Evolutionary conservation across 2,113 vertebrate genomes (phyloP).

Genomic region (Pantherophis guttatus): DNA sequence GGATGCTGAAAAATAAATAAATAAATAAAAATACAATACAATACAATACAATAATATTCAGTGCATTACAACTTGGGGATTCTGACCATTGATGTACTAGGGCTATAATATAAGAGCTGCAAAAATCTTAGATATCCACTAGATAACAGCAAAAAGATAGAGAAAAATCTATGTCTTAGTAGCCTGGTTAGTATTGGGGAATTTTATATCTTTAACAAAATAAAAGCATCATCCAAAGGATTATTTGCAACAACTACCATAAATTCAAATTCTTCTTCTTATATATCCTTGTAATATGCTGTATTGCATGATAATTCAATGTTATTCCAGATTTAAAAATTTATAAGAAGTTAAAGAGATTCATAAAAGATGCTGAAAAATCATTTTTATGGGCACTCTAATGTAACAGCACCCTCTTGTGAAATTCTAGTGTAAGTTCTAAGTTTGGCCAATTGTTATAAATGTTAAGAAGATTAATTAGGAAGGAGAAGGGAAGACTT

Average conservation of each 20-base stretch:
- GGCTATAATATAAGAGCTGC: not conserved
- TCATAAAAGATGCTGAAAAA: not conserved
- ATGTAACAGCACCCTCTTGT: conserved; percentile 36
- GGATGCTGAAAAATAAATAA: not conserved
- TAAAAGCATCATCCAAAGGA: not conserved
- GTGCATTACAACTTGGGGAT: not conserved
- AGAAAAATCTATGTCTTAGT: not conserved
- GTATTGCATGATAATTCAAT: not conserved
- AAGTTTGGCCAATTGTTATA: not conserved
- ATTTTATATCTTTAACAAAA: not conserved
- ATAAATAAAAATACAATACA: not conserved
- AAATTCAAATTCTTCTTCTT: not conserved
- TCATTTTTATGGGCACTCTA: not conserved
- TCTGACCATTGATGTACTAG: not conserved
- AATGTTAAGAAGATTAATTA: not conserved
- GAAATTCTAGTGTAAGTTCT: conserved; percentile 20
- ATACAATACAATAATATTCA: not conserved
- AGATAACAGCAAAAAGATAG: not conserved
- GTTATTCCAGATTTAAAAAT: not conserved
- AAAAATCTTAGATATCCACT: not conserved
- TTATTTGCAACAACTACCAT: not conserved
- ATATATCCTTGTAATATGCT: not conserved
- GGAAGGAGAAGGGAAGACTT: too few species aligned
- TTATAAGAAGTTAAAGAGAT: not conserved
- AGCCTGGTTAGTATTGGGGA: not conserved